Base-by-base conservation (phyloP, 2,113 vertebrate species). In the Apeltes quadracus region DNA sequence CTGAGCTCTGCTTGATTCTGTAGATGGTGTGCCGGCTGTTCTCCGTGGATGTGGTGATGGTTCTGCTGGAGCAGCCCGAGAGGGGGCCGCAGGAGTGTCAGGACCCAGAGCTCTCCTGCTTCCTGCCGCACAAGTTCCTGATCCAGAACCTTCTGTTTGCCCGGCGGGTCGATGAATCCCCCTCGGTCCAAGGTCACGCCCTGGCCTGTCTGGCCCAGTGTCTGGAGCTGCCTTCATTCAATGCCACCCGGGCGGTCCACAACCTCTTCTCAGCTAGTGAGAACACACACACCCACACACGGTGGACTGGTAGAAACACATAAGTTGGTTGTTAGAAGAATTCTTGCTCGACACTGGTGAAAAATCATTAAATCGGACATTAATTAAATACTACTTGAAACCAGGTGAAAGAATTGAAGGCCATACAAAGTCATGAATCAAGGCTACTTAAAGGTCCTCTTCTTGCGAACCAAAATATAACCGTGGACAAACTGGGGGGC, bases 31-130 rank as follows among this genome's bases (percentile, higher is more conserved):
- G 94, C 75, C 91, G 97, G 15, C 92, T 97, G 70, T 97, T 99
- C 81, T 95, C 96, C 7, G 91, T 99, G 27, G 98, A 99, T 10
- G 95, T 96, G 22, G 94, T 85, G 11, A 93, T 98, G 84, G 95
- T 94, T 72, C 87, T 99, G 48, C 75, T 99, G 88, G 93, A 95
- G 36, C 79, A 94, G 46, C 93, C 94, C 0, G 96, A 97, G 85
- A 92, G 95, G 64, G 86, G 16, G 0, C n/a, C 5, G 0, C 93
- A 92, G 3, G 76, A 59, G 13, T 81, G 89, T 5, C n/a, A 94
- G 38, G 82, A 94, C 5, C 61, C 70, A 0, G 94, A 96, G 5
- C 89, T 87, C 0, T 87, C 92, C 48, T 65, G 39, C 20, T 95
- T 95, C 66, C 79, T 98, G 6, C 87, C 93, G 2, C 97, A 97